phyloP scores from a whole-genome alignment of 1,140 invertebrate genomes.

The Goniozus legneri region DNA sequence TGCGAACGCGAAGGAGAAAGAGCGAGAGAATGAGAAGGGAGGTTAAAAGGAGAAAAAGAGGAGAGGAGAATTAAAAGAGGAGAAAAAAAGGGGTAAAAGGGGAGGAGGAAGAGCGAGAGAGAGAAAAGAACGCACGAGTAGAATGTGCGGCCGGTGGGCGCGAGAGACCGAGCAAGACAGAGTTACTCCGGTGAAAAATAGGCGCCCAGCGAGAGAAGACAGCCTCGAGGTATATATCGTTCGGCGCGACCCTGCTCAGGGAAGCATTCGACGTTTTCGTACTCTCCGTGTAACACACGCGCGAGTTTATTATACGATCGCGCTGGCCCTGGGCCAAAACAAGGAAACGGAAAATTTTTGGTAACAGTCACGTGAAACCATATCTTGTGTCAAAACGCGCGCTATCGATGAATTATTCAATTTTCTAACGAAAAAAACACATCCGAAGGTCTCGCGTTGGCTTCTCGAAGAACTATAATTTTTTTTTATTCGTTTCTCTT shows the following conservation, averaged over 20 bases:
- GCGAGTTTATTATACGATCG: background rate
- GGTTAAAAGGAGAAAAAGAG: slow-evolving; percentile 42
- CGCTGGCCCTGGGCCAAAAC: too few relatives aligned
- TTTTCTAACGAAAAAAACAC: too few relatives aligned
- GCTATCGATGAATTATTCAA: too few relatives aligned
- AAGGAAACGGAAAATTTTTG: too few relatives aligned
- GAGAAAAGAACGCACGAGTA: slow-evolving; percentile 7
- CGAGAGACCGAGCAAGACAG: slow-evolving; percentile 5
- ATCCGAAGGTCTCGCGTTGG: background rate
- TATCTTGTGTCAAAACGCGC: too few relatives aligned
- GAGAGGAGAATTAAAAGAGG: slow-evolving; percentile 43
- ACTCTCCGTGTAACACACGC: background rate
- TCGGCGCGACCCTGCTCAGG: slow-evolving; percentile 44
- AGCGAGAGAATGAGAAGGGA: slow-evolving; percentile 33
- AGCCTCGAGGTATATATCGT: slow-evolving; percentile 41
- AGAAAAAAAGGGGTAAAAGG: slow-evolving; percentile 31
- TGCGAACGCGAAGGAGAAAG: slow-evolving; percentile 39
- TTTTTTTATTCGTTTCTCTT: too few relatives aligned
- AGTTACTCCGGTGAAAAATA: slow-evolving; percentile 48
- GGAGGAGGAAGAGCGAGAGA: slow-evolving; percentile 3
- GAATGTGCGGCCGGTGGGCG: background rate
- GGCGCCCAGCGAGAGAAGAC: slow-evolving; percentile 47
- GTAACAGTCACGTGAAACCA: too few relatives aligned
- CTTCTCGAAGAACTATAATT: background rate
- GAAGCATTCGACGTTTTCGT: slow-evolving; percentile 25